These are phyloP conservation scores for Tetragonisca angustula DNA, from an alignment of 2,888 invertebrate genomes.

Conservation along the genomic window DNA sequence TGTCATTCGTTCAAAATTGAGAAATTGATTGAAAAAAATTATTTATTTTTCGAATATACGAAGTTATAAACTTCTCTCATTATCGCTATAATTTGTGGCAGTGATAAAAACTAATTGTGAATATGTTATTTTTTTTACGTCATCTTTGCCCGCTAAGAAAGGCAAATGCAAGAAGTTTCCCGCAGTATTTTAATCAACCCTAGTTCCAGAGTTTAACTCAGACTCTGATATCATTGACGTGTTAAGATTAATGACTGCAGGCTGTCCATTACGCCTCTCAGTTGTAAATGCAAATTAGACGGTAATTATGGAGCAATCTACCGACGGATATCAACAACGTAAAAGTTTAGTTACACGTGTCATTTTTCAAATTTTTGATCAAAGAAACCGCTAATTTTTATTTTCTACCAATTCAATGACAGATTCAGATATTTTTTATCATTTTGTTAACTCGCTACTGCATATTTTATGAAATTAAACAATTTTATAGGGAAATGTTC, in stretches of 20 bases:
- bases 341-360: background rate
- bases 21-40: background rate
- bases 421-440: background rate
- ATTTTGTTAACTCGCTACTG: background rate
- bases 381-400: background rate
- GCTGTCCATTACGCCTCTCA: constrained; percentile 21
- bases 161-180: background rate
- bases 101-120: background rate
- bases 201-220: background rate
- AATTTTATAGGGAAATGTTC: background rate
- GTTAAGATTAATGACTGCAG: constrained; percentile 38
- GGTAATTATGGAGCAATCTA: background rate
- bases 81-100: no score
- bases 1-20: background rate
- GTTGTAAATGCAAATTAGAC: constrained; percentile 28
- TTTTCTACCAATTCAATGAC: background rate
- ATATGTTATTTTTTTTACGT: background rate
- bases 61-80: background rate
- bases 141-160: no score
- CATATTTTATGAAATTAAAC: background rate
- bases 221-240: constrained; percentile 9
- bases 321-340: background rate
- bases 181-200: constrained; percentile 18
- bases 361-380: background rate
- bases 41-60: background rate